Percentiles rank a stretch among this genome's conserved stretches.
Evolutionary conservation across 2,797 vertebrate species (phyloP).

Genomic region (Alcedo atthis): DNA sequence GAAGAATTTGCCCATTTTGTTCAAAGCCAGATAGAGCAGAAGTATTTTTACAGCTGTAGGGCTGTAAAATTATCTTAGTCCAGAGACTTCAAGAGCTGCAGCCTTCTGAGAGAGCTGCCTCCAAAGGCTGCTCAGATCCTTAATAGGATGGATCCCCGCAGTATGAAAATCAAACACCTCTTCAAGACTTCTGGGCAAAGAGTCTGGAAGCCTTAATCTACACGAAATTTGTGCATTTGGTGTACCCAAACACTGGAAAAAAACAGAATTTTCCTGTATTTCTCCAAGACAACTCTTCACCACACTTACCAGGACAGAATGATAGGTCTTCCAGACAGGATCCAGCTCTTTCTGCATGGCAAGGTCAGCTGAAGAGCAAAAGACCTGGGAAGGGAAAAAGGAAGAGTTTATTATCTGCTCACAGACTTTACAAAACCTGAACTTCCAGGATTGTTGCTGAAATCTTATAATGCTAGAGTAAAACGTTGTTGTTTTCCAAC

Average conservation of each 20-base stretch:
- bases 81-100: background rate
- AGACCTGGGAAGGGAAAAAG: too few species aligned
- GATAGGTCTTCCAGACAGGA: too few species aligned
- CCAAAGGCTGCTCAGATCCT: background rate
- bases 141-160: fast-evolving
- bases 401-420: too few species aligned
- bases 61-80: background rate
- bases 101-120: fast-evolving
- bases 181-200: background rate
- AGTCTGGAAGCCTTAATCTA: background rate
- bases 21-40: background rate
- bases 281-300: too few species aligned
- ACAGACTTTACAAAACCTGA: too few species aligned
- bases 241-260: background rate
- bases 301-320: too few species aligned
- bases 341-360: too few species aligned
- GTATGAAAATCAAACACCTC: background rate
- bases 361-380: too few species aligned
- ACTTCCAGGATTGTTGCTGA: too few species aligned
- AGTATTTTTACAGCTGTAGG: background rate
- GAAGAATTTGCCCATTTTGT: background rate
- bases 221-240: background rate
- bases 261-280: too few species aligned
- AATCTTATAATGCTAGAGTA: too few species aligned
- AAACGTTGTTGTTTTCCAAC: too few species aligned